Evolutionary conservation across 2,888 invertebrate species (phyloP), one percentile per base, ranked within the genome.

Genomic region (Macaria liturata): DNA sequence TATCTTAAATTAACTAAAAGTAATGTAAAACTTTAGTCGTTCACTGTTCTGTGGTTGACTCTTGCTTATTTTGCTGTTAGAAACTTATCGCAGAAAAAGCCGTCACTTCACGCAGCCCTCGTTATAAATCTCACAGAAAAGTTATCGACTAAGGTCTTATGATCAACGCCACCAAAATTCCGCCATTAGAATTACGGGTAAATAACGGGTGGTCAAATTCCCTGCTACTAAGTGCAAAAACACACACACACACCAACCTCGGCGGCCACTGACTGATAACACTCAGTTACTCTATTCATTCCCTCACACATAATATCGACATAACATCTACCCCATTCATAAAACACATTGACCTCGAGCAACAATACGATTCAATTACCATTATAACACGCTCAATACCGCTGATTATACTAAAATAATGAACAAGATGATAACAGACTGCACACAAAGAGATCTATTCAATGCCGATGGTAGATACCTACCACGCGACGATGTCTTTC

Each of bases 401-500:
- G 45, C 52, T 55, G 59, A 59, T 59, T 55, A 49, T 55, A 52
- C 54, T 55, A 51, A 55, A 55, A 59, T 59, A 59, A 55, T 59
- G 59, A 52, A 59, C 45, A 34, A 54, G 54, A 43, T 60, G 59
- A 59, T 59, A 57, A 59, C 52, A 49, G 54, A 57, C 43, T 58
- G 47, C 49, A 57, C 61, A 67, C 63, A 67, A 64, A 65, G 64
- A 63, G 60, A 65, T 62, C 57, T 57, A 46, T 54, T 59, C 50
- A 62, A 61, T 46, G 49, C 42, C 57, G 59, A 62, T 64, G 59
- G 42, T 32, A 67, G 58, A 53, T 59, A 54, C 53, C 49, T 46
- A 53, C 46, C 62, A 49, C 58, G 62, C 66, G 62, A 61, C 61
- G 60, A 61, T 61, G 64, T 66, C 66, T 66, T 65, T 66, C 62